Conservation (phyloP, 2,113 vertebrate genomes). For the Desmodus rotundus region DNA sequence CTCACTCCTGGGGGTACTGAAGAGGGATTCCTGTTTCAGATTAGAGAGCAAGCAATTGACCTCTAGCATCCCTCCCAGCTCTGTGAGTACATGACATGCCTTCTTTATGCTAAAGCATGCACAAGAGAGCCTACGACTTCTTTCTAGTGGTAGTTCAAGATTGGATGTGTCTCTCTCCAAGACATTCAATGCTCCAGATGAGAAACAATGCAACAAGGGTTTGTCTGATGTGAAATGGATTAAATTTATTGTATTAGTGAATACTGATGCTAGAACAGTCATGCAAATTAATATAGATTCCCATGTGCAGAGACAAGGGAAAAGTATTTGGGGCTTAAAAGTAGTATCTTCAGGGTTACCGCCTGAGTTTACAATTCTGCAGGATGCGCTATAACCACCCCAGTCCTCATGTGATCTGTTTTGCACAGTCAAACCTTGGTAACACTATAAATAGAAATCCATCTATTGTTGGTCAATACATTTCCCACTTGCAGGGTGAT, state of each 20-base stretch:
- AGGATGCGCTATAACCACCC: background rate
- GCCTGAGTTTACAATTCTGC: background rate
- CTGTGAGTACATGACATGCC: background rate
- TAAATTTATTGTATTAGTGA: constrained; percentile 50
- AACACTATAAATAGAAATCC: background rate
- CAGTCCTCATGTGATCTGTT: background rate
- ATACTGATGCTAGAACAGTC: background rate
- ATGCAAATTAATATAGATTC: constrained; percentile 25
- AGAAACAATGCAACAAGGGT: constrained; percentile 29
- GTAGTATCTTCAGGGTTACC: background rate
- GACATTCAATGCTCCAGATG: background rate
- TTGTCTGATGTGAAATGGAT: constrained; percentile 15
- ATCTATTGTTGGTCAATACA: background rate
- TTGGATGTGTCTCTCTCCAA: constrained; percentile 4
- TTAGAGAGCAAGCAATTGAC: background rate
- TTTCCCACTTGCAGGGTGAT: constrained; percentile 6
- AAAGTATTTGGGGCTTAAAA: constrained; percentile 13
- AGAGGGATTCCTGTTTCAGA: background rate
- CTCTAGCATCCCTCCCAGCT: background rate
- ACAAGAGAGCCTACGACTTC: background rate
- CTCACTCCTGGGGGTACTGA: background rate
- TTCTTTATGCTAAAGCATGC: background rate
- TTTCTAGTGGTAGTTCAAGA: constrained; percentile 26
- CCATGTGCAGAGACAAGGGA: background rate
- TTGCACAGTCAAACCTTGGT: background rate